Evolutionary conservation across 2,113 vertebrate genomes (phyloP).

Genomic region (Neodon shergylaensis): DNA sequence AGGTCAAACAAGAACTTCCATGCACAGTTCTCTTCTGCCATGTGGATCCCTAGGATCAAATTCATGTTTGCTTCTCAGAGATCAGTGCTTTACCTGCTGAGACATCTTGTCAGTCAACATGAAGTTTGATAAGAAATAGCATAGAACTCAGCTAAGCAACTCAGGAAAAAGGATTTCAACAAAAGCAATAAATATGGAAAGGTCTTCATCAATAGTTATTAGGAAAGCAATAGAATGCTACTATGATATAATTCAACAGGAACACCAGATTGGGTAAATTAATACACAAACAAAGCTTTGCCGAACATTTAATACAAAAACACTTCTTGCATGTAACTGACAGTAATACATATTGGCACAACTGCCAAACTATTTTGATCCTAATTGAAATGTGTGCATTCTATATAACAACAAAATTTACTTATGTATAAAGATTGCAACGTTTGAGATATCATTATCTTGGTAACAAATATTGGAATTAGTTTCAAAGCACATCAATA

Average conservation of each 20-base stretch:
- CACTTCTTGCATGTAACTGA: background rate
- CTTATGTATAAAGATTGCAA: background rate
- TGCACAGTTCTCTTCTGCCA: background rate
- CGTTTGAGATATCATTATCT: background rate
- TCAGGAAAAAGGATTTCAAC: background rate
- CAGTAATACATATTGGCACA: background rate
- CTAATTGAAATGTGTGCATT: background rate
- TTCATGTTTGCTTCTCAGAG: background rate
- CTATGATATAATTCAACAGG: background rate
- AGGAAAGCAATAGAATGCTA: background rate
- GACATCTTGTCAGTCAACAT: too few relatives aligned
- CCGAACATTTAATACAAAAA: background rate
- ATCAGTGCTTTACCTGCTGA: too few relatives aligned
- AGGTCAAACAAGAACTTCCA: background rate
- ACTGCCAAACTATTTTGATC: background rate
- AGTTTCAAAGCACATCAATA: background rate
- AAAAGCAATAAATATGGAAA: background rate
- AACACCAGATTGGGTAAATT: background rate
- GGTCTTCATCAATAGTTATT: background rate
- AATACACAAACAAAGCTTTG: background rate
- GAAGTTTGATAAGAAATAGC: background rate
- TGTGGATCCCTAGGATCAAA: background rate
- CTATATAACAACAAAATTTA: background rate
- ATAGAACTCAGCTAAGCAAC: background rate
- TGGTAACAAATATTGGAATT: background rate